Evolutionary conservation across 2,113 vertebrate species (phyloP), one percentile per base, ranked within the genome.

Genomic region (Polypterus bichir): DNA sequence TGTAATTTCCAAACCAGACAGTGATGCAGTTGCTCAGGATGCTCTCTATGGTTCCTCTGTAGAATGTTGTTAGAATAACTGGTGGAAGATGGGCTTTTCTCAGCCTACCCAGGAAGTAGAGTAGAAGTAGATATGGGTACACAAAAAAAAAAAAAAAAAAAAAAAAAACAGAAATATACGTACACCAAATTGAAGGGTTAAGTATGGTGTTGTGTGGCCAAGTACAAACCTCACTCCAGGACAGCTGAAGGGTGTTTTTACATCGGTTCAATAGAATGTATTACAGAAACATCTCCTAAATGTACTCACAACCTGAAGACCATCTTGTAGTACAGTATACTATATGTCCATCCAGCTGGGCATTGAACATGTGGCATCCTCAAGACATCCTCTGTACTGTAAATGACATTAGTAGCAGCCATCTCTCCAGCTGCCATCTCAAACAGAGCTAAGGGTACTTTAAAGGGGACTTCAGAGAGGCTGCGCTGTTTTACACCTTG

Each of bases 301-400:
- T 8, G 46, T 49, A 44, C 56, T 54, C 54, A 61, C 53, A 57
- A 60, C 57, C 60, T 63, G 55, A 59, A 54, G 45, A 64, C 46
- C 66, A 57, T 66, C 66, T 67, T 55, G 54, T 49, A 68, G 74
- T 48, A 67, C 62, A 61, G 65, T 70, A 55, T 59, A 10, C 46
- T 7, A 54, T 70, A 70, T 79, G 85, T 93, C 95, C 90, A 97
- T 93, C 95, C 93, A 85, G 94, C 93, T 97, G 84, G 93, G 93
- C 80, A 82, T 65, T 57, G 70, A 66, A 70, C 47, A 59, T 57
- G 76, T 68, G 49, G 8, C 68, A 60, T 69, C 63, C 73, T 67
- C 62, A 61, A 59, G 49, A 66, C 9, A 52, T 59, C 11, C 4
- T 59, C 47, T 57, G 51, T 11, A 51, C 44, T 70, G 58, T 4